A percentile compares a stretch with the other conserved stretches of the same genome.
These are phyloP conservation scores for Pangasius sanitwongsei DNA, from an alignment of 2,797 vertebrate species.

Conservation along the genomic window DNA sequence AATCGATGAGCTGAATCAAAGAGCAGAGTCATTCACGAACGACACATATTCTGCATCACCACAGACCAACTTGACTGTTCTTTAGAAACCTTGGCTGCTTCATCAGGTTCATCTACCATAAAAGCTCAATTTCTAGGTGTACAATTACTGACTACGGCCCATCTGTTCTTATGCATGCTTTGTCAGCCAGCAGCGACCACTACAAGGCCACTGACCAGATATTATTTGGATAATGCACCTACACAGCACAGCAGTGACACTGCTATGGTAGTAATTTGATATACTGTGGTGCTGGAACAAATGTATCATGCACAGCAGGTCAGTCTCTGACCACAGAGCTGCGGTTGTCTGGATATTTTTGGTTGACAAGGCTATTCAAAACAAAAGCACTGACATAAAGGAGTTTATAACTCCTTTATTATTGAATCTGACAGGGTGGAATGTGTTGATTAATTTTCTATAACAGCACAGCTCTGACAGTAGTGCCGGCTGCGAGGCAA, in stretches of 20 bases:
- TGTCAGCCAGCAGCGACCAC: constrained; percentile 15
- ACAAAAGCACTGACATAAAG: neutral
- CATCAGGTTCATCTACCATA: neutral
- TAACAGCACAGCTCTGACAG: no score
- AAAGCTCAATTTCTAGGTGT: neutral
- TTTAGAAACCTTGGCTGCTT: neutral
- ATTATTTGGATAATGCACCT: constrained; percentile 16
- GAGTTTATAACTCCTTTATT: neutral
- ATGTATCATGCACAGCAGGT: constrained; percentile 14
- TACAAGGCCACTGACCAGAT: constrained; percentile 14
- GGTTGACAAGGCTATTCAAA: neutral
- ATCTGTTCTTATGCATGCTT: neutral
- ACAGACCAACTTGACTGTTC: neutral
- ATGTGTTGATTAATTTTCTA: neutral
- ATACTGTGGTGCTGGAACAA: neutral
- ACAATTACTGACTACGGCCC: neutral
- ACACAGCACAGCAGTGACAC: neutral
- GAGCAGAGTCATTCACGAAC: neutral
- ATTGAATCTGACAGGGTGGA: neutral
- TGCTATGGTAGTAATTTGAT: constrained; percentile 4
- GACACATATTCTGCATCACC: neutral
- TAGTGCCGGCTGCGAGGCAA: neutral
- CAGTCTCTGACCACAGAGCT: neutral
- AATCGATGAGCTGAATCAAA: neutral
- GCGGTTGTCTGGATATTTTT: constrained; percentile 9